Base-by-base conservation (phyloP, 64 coral and sea anemone genomes). In the Actinia tenebrosa region DNA sequence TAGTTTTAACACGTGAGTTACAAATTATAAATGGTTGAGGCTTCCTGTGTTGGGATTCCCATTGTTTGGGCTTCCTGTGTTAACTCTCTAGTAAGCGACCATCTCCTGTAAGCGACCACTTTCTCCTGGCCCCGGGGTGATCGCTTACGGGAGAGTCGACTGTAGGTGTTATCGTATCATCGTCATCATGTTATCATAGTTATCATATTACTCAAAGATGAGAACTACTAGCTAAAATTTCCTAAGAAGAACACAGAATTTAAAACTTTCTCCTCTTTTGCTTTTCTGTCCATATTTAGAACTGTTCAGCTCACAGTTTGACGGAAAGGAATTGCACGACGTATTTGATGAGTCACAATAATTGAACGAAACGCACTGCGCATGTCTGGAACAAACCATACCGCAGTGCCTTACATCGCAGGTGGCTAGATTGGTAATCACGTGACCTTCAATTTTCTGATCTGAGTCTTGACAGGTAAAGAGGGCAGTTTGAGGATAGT, bases 361-460 rank as follows among this genome's bases (percentile, higher is more conserved):
- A 81, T 53, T 81, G 44, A 81, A 81, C 16, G 79, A 81, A 1
- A 81, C 16, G 46, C 79, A 81, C 22, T 81, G 43, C 46, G 45
- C 79, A 53, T 81, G 79, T 81, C 79, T 81, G 7, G 79, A 81
- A 81, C 79, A 81, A 20, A 81, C 5, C 45, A 81, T 81, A 50
- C 79, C 79, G 79, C 79, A 81, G 17, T 50, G 44, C 79, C 53
- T 81, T 50, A 53, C 5, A 81, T 81, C 22, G 45, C 44, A 45
- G 44, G 79, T 26, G 20, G 3, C 46, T 45, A 81, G 15, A 50
- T 0, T n/a, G 3, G 42, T 10, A 20, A 81, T 53, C 46, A 81
- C 79, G 16, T 81, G 79, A 13, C 44, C 43, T 53, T 2, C 79
- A 20, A 53, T 44, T 19, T 37, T 50, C 27, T 30, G 7, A 0